Evolutionary conservation across 2,888 invertebrate species (phyloP).

Genomic region (Cerceris ruficornis): DNA sequence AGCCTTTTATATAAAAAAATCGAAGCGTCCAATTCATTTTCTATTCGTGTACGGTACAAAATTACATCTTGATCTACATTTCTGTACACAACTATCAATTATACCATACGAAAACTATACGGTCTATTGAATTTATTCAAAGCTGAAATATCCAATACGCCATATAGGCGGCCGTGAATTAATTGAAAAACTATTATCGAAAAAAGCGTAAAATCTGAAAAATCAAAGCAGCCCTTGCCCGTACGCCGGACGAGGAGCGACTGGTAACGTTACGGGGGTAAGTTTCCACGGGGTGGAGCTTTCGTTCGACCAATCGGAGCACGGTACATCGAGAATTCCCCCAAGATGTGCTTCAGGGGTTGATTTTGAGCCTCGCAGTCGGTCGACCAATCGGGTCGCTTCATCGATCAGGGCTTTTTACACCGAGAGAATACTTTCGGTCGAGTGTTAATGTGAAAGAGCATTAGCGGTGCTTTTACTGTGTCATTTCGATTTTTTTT

Average conservation of each 20-base stretch:
- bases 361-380: conserved; percentile 56
- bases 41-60: no score
- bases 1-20: no score
- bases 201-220: conserved; percentile 33
- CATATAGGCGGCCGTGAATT: conserved; percentile 21
- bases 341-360: conserved; percentile 44
- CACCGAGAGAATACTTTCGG: conserved; percentile 78
- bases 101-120: no score
- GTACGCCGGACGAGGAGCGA: conserved; percentile 27
- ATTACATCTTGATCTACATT: no score
- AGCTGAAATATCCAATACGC: no score
- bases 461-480: conserved; percentile 79
- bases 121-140: no score
- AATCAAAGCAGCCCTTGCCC: conserved; percentile 10
- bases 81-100: no score
- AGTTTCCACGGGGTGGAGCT: conserved; percentile 64
- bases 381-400: conserved; percentile 73
- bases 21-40: no score
- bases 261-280: conserved; percentile 52
- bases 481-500: conserved; percentile 74
- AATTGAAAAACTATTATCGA: conserved; percentile 31
- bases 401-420: conserved; percentile 78
- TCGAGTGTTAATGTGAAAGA: conserved; percentile 80
- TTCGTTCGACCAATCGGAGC: conserved; percentile 54
- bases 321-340: conserved; percentile 33